phyloP scores from a whole-genome alignment of 2,888 invertebrate species.

The Anorthoa munda region DNA sequence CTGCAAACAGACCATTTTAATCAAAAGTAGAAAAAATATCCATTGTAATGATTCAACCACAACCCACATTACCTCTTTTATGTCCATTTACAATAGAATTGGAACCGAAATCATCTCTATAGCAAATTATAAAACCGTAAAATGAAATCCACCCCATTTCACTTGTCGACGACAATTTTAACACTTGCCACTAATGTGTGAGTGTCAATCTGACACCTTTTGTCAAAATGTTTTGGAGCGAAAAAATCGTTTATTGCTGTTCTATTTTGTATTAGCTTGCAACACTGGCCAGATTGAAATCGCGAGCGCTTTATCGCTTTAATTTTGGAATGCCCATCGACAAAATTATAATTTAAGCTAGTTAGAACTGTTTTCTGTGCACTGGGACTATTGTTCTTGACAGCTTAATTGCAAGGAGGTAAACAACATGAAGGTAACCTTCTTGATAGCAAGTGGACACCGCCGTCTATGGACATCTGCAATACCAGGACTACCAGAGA shows the following conservation, averaged over 20 bases:
- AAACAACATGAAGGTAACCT: too few relatives aligned
- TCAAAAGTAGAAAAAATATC: not conserved
- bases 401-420: too few relatives aligned
- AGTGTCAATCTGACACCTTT: constrained; percentile 84
- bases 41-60: constrained; percentile 8
- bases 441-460: too few relatives aligned
- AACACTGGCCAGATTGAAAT: constrained; percentile 49
- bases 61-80: constrained; percentile 22
- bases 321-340: not conserved
- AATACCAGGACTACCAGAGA: too few relatives aligned
- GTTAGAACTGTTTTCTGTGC: too few relatives aligned
- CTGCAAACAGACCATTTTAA: not conserved
- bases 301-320: constrained; percentile 68
- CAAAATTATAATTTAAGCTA: not conserved
- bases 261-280: constrained; percentile 67
- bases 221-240: constrained; percentile 83
- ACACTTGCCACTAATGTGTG: constrained; percentile 81
- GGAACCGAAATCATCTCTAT: constrained; percentile 51
- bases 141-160: constrained; percentile 71
- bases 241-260: constrained; percentile 81
- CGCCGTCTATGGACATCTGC: too few relatives aligned
- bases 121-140: constrained; percentile 64
- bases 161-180: constrained; percentile 72
- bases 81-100: constrained; percentile 44
- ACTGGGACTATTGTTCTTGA: too few relatives aligned